Base-by-base conservation (phyloP, 2,797 vertebrate genomes). In the Distichodus sexfasciatus region DNA sequence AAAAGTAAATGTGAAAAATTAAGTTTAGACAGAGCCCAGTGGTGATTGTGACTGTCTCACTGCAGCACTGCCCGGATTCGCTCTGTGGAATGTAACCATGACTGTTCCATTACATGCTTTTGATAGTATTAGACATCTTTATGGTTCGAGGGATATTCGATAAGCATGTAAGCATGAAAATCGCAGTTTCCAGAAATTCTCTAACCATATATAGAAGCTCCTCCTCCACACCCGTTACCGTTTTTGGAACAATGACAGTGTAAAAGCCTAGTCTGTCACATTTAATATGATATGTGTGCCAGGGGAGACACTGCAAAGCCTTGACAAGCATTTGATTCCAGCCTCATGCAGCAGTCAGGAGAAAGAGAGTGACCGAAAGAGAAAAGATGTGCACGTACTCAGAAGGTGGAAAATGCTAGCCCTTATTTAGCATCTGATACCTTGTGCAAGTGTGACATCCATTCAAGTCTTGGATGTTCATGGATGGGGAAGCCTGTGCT, bases 341-440 rank as follows among this genome's bases (percentile, higher is more conserved):
- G 17, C 33, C 21, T 14, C 65, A 23, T 31, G 59, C 46, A 53
- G 54, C 48, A 41, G 24, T 17, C 4, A 24, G 23, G 3, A 19
- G 12, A 12, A 46, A 43, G 47, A 40, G 3, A 33, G 41, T 36
- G n/a, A 4, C 41, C 5, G 23, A 17, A 23, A 6, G n/a, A 51
- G 15, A 33, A 17, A 35, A 55, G 11, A 54, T 53, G 63, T 40
- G 53, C 29, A 47, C 38, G 40, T 23, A 47, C 59, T 59, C 47
- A 50, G 24, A 53, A 59, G 26, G 43, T 48, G 31, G 63, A 46
- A 47, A 41, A 50, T n/a, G 23, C 33, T 62, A 36, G 44, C 33
- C 40, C 28, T 53, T 65, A 69, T 69, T 69, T 59, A 44, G 21
- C 53, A 51, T 47, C 23, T 68, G 36, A 74, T 65, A 28, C 28